Evolutionary conservation across 2,797 vertebrate species (phyloP), one percentile per base, ranked within the genome.

Genomic region (Mus caroli): DNA sequence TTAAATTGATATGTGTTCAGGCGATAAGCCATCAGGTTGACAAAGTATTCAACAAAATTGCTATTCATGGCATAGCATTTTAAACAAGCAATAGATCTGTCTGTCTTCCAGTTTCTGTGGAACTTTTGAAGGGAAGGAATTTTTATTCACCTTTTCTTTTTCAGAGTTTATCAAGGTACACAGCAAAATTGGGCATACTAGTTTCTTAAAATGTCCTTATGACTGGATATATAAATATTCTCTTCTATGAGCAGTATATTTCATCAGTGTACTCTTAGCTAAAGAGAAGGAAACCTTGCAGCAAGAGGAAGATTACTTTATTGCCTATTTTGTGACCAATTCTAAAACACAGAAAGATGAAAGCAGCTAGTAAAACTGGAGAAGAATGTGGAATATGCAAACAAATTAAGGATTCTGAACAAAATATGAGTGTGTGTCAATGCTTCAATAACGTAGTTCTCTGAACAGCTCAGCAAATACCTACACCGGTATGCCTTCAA

Each of bases 401-500:
- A 46, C 37, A 58, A 73, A 96, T 83, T 91, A 95, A 85, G 34
- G 93, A 93, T 93, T 96, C 88, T 62, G 31, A 94, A 60, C 1
- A 75, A 60, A 88, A 40, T 26, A 46, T 24, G 15, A 69, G 34
- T 52, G 40, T 73, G 3, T 94, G 67, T 77, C 94, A 95, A n/a
- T 6, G 69, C 92, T 94, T 95, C 86, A 93, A 58, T 62, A 94
- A 90, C 31, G 13, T 62, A 76, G n/a, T 79, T 96, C 90, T 90
- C 50, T n/a, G 43, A 86, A 88, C 43, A 92, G 73, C 88, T 97
- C 84, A 97, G 95, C 71, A 96, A 96, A 88, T 95, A 76, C 46
- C 19, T 93, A 14, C 11, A 80, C 37, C 69, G 73, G 52, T 96
- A 88, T 96, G 89, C 77, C 92, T 97, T 94, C 62, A 82, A 76